A percentile compares a stretch with the other conserved stretches of the same genome.
phyloP scores from a whole-genome alignment of 2,113 vertebrate species.

The Galbula dea region DNA sequence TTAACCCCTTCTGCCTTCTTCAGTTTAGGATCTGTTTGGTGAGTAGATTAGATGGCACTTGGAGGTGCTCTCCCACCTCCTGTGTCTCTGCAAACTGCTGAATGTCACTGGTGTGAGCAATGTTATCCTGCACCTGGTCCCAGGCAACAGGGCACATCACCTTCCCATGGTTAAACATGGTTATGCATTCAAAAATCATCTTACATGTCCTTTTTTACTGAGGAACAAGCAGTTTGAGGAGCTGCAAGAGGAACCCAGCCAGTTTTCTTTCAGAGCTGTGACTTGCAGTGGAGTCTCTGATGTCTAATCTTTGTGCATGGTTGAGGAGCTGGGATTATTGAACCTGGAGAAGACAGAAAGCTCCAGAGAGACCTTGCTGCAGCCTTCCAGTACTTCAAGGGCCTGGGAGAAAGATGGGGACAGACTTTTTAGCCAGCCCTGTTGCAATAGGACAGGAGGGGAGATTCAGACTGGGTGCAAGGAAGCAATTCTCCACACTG shows the following conservation, averaged over 20 bases:
- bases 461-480: too few species aligned
- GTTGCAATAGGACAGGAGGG: too few species aligned
- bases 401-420: too few species aligned
- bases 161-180: rapidly evolving
- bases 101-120: rapidly evolving
- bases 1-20: neutral
- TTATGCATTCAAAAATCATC: neutral
- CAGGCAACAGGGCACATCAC: neutral
- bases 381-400: too few species aligned
- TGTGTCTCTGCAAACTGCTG: rapidly evolving
- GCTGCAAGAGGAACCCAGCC: neutral
- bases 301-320: neutral
- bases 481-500: too few species aligned
- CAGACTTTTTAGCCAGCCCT: too few species aligned
- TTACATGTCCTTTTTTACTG: neutral
- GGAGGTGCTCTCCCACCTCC: neutral
- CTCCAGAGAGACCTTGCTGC: too few species aligned
- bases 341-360: too few species aligned
- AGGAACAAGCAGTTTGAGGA: neutral
- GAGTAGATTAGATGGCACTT: neutral
- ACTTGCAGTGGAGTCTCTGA: neutral
- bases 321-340: too few species aligned
- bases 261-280: neutral
- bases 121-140: neutral
- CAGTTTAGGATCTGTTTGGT: neutral